Evolutionary conservation across 1,140 invertebrate genomes (phyloP).

Genomic region (Orchesella cincta): DNA sequence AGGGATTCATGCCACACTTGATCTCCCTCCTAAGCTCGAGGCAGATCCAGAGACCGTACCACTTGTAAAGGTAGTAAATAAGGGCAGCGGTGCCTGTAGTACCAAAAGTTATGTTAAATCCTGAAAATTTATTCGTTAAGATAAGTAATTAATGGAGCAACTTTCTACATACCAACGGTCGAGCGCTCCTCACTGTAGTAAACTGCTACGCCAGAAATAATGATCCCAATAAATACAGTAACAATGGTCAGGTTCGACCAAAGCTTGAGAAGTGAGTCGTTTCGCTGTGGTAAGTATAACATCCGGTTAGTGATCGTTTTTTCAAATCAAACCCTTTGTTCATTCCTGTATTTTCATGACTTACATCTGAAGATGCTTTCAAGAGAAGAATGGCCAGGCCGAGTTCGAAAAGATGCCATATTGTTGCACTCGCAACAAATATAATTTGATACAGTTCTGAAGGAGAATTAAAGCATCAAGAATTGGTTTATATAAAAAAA

Average conservation of each 20-base stretch:
- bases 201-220: neutral
- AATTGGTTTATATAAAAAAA: neutral
- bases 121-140: neutral
- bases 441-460: conserved; percentile 37
- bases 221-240: conserved; percentile 8
- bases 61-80: conserved; percentile 41
- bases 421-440: conserved; percentile 20
- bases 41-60: conserved; percentile 42
- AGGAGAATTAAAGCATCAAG: neutral
- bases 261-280: conserved; percentile 31
- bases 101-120: no score
- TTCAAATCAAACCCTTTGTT: no score
- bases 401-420: conserved; percentile 34
- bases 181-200: conserved; percentile 3
- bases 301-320: no score
- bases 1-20: conserved; percentile 35
- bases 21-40: conserved; percentile 38
- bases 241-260: conserved; percentile 35
- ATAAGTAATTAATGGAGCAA: no score
- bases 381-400: conserved; percentile 34
- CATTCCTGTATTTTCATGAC: no score
- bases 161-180: neutral
- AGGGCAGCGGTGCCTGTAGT: conserved; percentile 18
- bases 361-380: conserved; percentile 28
- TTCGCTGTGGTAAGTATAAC: conserved; percentile 19